Percentiles rank a stretch among this genome's conserved stretches.
Conservation (phyloP, 1,140 invertebrate genomes). For the Zaprionus capensis region DNA sequence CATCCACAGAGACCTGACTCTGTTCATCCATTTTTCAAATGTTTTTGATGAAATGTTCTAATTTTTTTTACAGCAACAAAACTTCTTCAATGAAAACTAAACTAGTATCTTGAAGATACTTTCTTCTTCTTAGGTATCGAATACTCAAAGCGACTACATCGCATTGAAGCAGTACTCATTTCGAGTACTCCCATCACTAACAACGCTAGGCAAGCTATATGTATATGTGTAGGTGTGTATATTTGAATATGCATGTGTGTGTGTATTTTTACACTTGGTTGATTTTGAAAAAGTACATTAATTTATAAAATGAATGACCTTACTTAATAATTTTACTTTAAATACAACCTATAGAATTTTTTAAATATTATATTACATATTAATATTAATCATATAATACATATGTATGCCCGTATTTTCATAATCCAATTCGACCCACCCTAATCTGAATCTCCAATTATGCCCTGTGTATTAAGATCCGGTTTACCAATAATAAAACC, state of each 20-base stretch:
- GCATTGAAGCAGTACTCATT: background rate
- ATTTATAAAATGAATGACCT: background rate
- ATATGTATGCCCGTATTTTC: background rate
- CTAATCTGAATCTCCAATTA: background rate
- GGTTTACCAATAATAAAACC: background rate
- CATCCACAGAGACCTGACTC: conserved; percentile 59
- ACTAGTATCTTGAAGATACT: background rate
- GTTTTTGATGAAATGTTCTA: conserved; percentile 10
- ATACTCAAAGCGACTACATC: background rate
- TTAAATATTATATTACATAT: background rate
- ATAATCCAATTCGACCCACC: background rate
- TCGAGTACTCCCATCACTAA: background rate
- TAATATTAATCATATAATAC: background rate
- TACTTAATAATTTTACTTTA: background rate
- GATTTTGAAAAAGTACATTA: conserved; percentile 28
- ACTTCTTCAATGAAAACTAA: background rate
- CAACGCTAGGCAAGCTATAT: background rate
- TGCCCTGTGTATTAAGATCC: background rate
- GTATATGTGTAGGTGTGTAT: background rate
- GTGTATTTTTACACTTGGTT: conserved; percentile 6
- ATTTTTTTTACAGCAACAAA: background rate
- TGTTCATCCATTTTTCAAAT: conserved; percentile 47
- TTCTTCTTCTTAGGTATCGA: background rate
- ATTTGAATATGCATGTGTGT: conserved; percentile 38
- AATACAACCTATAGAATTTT: background rate